Base-by-base conservation (phyloP, 2,113 vertebrate genomes). In the Centrocercus urophasianus region DNA sequence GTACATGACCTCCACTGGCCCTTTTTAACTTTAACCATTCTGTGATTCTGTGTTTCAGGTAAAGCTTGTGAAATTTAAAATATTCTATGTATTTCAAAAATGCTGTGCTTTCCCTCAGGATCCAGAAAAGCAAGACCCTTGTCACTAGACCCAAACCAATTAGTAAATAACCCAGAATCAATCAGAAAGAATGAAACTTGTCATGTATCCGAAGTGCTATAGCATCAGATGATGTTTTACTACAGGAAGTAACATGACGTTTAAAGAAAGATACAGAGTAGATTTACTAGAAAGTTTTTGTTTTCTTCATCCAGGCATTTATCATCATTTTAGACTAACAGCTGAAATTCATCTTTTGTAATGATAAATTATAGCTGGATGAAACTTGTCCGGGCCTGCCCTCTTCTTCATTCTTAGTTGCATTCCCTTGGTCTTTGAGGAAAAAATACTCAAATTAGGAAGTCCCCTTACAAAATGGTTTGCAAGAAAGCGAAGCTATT, bases 261-360 rank as follows among this genome's bases (percentile, higher is more conserved):
- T 94, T 75, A 84, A 96, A 85, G 72, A 59, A 76, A 81, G 86
- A 81, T n/a, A 75, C 19, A 64, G 28, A 88, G n/a, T 25, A 89
- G 60, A 80, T 74, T 96, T 96, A 91, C 93, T 96, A 95, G 93
- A 95, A 96, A 95, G 88, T 50, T 89, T 94, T 88, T 88, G 69
- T 94, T 95, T 86, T 65, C 65, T 81, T 79, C 36, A 90, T 91
- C 65, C 73, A 86, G 77, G 47, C 61, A 90, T 91, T 96, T 88
- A 95, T 93, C 69, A 88, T 78, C 47, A 88, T 93, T 91, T 95
- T 88, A 94, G 79, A 69, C 18, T 69, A 95, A 78, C 61, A 94
- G 88, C 61, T 90, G 89, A 61, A 93, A 73, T 83, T 95, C 79
- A 91, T 93, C 72, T 78, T 95, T 86, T 83, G 73, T 66, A 86